Conservation (phyloP, 2,888 invertebrate species). For the Ochropleura plecta region DNA sequence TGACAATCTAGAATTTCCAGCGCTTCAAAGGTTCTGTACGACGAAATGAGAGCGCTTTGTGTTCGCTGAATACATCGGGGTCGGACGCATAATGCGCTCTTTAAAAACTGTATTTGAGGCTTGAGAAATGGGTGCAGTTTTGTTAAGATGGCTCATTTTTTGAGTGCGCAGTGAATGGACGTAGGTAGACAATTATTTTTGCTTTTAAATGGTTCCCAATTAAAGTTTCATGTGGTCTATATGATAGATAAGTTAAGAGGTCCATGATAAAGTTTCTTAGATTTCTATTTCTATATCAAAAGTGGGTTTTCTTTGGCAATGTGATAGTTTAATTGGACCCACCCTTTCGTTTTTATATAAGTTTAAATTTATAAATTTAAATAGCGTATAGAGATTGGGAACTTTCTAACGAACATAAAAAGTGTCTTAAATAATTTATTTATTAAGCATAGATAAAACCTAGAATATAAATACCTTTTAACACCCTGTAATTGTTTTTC, state of each 20-base stretch:
- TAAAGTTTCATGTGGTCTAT: conserved; percentile 4
- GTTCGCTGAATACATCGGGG: conserved; percentile 64
- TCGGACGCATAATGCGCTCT: conserved; percentile 59
- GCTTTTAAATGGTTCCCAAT: conserved; percentile 21
- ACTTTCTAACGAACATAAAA: neutral
- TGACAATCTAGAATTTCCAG: conserved; percentile 48
- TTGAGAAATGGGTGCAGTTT: conserved; percentile 42
- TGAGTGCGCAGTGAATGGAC: neutral
- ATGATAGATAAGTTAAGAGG: too few relatives aligned
- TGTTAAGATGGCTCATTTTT: conserved; percentile 46
- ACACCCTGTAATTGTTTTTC: too few relatives aligned
- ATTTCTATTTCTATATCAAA: neutral
- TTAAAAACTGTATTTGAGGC: conserved; percentile 53
- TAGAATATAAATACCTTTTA: too few relatives aligned
- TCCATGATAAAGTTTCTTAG: neutral
- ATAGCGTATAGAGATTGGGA: neutral
- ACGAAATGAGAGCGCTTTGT: conserved; percentile 57
- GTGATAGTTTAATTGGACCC: neutral
- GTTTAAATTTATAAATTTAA: neutral
- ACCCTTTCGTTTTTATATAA: neutral
- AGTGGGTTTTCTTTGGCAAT: neutral
- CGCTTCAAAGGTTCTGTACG: conserved; percentile 40
- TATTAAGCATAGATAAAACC: too few relatives aligned
- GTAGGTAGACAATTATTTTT: conserved; percentile 35
- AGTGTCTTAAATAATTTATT: too few relatives aligned